phyloP scores from a whole-genome alignment of 2,888 invertebrate species.

The Zhuqinia jingwanae region DNA sequence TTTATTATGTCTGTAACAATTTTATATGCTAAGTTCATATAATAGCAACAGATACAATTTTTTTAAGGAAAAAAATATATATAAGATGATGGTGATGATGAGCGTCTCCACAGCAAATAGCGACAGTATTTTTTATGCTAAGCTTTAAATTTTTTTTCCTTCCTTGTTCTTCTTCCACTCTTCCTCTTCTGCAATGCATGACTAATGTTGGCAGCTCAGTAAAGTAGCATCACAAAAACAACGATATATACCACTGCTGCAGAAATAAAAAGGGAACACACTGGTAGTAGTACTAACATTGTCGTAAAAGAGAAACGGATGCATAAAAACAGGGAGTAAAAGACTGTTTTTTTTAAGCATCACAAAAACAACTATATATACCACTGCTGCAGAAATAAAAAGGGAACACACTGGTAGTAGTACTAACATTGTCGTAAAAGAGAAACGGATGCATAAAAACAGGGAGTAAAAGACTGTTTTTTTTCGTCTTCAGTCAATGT shows the following conservation, averaged over 20 bases:
- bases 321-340: constrained; percentile 61
- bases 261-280: constrained; percentile 39
- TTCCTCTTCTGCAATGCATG: constrained; percentile 34
- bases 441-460: constrained; percentile 67
- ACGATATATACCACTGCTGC: background rate
- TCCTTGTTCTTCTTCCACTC: background rate
- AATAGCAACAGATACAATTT: constrained; percentile 60
- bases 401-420: constrained; percentile 17
- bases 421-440: constrained; percentile 62
- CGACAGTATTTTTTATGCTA: constrained; percentile 27
- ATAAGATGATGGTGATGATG: constrained; percentile 43
- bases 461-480: constrained; percentile 53
- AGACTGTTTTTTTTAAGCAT: constrained; percentile 25
- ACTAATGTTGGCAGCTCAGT: background rate
- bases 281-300: constrained; percentile 5
- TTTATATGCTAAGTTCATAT: constrained; percentile 23
- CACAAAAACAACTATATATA: background rate
- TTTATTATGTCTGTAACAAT: background rate
- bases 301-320: constrained; percentile 70
- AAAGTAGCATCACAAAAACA: constrained; percentile 28
- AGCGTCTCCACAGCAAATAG: constrained; percentile 2
- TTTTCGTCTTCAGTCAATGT: background rate
- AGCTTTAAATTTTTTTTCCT: constrained; percentile 18
- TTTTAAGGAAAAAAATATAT: too few relatives aligned
- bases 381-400: constrained; percentile 20